Conservation (phyloP, 2,113 vertebrate genomes). For the Ochotona curzoniae region DNA sequence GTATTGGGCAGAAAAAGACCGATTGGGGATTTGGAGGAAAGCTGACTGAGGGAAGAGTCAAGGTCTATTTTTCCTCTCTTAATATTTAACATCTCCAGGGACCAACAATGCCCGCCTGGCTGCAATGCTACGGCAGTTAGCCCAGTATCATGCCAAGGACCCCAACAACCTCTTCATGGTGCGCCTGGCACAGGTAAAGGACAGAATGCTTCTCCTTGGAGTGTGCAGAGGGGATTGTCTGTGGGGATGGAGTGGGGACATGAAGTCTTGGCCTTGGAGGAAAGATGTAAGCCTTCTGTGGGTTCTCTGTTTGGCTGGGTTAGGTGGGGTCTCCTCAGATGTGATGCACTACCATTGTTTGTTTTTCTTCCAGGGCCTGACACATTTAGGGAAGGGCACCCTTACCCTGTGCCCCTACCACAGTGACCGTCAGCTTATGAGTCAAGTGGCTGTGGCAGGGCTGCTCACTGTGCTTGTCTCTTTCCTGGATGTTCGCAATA, state of each 20-base stretch:
- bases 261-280: neutral
- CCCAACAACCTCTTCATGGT: slow-evolving; percentile 99
- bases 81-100: slow-evolving; percentile 84
- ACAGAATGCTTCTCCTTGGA: neutral
- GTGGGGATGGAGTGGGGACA: neutral
- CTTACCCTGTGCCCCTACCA: slow-evolving; percentile 99
- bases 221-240: neutral
- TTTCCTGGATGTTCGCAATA: slow-evolving; percentile 98
- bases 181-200: slow-evolving; percentile 94
- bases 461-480: slow-evolving; percentile 97
- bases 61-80: neutral
- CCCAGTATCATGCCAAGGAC: slow-evolving; percentile 99
- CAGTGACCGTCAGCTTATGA: slow-evolving; percentile 99
- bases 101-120: slow-evolving; percentile 98
- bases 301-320: neutral
- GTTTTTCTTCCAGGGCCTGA: slow-evolving; percentile 91
- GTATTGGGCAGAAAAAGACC: slow-evolving; percentile 66
- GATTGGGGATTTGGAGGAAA: neutral
- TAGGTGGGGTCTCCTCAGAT: neutral
- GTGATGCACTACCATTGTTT: slow-evolving; percentile 26
- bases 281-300: neutral
- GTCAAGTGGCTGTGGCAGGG: slow-evolving; percentile 97
- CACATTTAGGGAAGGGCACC: slow-evolving; percentile 98
- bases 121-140: slow-evolving; percentile 97
- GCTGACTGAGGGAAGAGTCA: neutral